Percentiles rank a stretch among this genome's conserved stretches.
Evolutionary conservation across 2,888 invertebrate genomes (phyloP).

Genomic region (Catonia carolina): DNA sequence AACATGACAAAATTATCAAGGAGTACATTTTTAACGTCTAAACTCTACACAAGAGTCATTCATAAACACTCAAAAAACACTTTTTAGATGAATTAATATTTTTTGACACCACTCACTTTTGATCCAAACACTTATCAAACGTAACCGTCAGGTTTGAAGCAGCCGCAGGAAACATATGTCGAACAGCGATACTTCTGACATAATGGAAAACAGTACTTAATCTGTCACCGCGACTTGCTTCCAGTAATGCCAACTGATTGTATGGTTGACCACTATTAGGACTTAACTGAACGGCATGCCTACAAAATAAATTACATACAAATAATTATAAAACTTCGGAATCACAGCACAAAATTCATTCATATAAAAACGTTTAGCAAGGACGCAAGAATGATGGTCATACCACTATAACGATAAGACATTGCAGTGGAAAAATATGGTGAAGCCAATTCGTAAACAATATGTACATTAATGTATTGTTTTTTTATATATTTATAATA

Average conservation of each 20-base stretch:
- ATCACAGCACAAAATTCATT: neutral
- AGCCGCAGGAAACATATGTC: slow-evolving; percentile 79
- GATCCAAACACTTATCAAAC: slow-evolving; percentile 49
- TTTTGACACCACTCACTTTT: slow-evolving; percentile 42
- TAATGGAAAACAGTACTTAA: slow-evolving; percentile 81
- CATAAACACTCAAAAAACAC: too few species aligned
- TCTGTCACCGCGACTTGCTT: slow-evolving; percentile 72
- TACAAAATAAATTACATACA: slow-evolving; percentile 36
- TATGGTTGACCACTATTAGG: slow-evolving; percentile 81
- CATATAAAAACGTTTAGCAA: neutral
- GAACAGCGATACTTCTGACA: slow-evolving; percentile 72
- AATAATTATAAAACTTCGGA: neutral
- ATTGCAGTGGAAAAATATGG: too few species aligned
- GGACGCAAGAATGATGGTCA: too few species aligned
- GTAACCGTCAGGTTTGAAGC: slow-evolving; percentile 72
- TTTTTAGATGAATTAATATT: too few species aligned
- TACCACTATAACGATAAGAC: too few species aligned
- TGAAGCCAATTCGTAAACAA: too few species aligned
- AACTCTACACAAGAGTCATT: too few species aligned
- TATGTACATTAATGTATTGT: too few species aligned
- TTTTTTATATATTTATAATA: too few species aligned
- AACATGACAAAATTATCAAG: too few species aligned
- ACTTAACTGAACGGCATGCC: slow-evolving; percentile 65
- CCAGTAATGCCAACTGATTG: slow-evolving; percentile 77
- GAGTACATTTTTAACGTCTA: too few species aligned